These are phyloP conservation scores for Ariolimax columbianus DNA, from an alignment of 2,888 invertebrate genomes.

Conservation along the genomic window DNA sequence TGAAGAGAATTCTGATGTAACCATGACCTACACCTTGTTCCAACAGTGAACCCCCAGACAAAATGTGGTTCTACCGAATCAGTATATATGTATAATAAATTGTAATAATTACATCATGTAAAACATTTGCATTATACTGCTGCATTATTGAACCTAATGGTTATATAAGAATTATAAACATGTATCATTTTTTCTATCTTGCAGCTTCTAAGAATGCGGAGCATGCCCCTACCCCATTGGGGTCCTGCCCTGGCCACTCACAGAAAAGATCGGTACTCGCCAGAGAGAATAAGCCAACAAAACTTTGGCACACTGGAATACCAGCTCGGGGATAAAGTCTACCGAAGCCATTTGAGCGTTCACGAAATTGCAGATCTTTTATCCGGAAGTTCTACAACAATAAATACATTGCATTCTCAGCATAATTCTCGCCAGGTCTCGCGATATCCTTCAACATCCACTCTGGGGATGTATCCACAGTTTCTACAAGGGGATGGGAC, in stretches of 20 bases:
- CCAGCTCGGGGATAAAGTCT: slow-evolving; percentile 41
- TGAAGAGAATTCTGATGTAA: no score
- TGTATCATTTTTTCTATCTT: neutral
- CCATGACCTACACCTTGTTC: no score
- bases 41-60: no score
- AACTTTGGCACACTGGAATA: slow-evolving; percentile 36
- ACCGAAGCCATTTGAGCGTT: slow-evolving; percentile 45
- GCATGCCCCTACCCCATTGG: slow-evolving; percentile 53
- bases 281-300: slow-evolving; percentile 31
- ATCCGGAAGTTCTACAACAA: slow-evolving; percentile 48
- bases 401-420: slow-evolving; percentile 46
- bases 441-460: slow-evolving; percentile 17
- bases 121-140: no score
- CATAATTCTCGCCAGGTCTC: slow-evolving; percentile 30
- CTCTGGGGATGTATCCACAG: neutral
- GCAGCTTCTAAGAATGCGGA: slow-evolving; percentile 51
- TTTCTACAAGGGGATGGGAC: neutral
- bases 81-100: no score
- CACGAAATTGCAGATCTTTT: slow-evolving; percentile 49
- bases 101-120: no score
- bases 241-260: slow-evolving; percentile 53
- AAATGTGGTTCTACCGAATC: no score
- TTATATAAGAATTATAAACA: neutral
- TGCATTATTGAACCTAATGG: neutral
- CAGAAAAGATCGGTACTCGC: slow-evolving; percentile 50